Conservation (phyloP, 2,797 vertebrate genomes). For the Heteromormyrus szaboi region DNA sequence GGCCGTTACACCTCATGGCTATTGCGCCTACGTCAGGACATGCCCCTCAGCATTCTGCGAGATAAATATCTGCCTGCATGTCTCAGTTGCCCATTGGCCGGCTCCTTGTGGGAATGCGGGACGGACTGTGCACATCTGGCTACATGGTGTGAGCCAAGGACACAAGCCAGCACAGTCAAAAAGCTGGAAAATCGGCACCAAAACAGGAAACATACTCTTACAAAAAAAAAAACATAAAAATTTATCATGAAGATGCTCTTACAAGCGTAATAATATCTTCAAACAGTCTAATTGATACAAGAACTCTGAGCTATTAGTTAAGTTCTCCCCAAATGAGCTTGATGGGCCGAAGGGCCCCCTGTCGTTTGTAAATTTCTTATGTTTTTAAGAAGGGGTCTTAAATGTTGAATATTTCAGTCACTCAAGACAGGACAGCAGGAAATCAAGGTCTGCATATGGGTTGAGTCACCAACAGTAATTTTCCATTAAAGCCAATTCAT, state of each 20-base stretch:
- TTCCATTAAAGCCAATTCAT: neutral
- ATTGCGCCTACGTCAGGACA: slow-evolving; percentile 45
- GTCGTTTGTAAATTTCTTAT: too few relatives aligned
- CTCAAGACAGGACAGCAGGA: neutral
- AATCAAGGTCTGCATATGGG: neutral
- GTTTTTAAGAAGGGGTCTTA: neutral
- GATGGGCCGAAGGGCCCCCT: too few relatives aligned
- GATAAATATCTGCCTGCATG: slow-evolving; percentile 27
- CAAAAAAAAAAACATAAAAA: neutral
- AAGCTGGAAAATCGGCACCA: slow-evolving; percentile 23
- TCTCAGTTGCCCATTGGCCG: slow-evolving; percentile 44
- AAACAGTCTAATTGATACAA: neutral
- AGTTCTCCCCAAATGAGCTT: too few relatives aligned
- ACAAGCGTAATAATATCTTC: neutral
- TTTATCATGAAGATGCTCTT: neutral
- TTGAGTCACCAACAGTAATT: neutral
- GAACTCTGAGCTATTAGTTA: neutral
- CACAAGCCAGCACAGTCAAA: slow-evolving; percentile 38
- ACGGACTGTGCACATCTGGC: slow-evolving; percentile 60
- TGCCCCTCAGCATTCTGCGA: slow-evolving; percentile 42
- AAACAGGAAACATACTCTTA: neutral
- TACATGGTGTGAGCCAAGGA: slow-evolving; percentile 50
- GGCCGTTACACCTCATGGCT: slow-evolving; percentile 29
- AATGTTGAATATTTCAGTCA: neutral
- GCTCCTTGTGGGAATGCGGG: slow-evolving; percentile 36